These are phyloP conservation scores for Polymixis lichenea DNA, from an alignment of 2,888 invertebrate genomes.

Conservation along the genomic window DNA sequence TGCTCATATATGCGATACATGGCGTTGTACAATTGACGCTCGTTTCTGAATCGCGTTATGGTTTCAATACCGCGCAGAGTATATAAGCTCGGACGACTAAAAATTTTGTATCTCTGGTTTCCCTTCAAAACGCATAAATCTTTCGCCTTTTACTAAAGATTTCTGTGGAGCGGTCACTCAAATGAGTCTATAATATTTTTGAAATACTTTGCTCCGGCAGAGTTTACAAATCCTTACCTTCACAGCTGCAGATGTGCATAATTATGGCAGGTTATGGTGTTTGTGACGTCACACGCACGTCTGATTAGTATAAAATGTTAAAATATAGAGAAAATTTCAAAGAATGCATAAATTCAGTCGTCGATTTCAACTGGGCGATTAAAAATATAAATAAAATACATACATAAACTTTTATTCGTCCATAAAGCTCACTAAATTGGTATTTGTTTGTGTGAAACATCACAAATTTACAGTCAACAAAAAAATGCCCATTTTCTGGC, in stretches of 20 bases:
- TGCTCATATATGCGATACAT: constrained; percentile 49
- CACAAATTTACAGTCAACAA: too few relatives aligned
- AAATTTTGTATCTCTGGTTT: constrained; percentile 88
- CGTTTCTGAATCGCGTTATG: constrained; percentile 44
- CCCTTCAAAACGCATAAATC: constrained; percentile 93
- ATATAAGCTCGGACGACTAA: background rate
- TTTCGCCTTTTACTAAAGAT: constrained; percentile 95
- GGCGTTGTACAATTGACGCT: constrained; percentile 29
- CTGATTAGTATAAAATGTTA: background rate
- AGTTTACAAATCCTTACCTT: constrained; percentile 4
- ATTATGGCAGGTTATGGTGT: too few relatives aligned
- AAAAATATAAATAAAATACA: background rate
- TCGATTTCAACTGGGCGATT: background rate
- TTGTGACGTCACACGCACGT: background rate
- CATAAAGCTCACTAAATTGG: too few relatives aligned
- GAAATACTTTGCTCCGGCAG: constrained; percentile 39
- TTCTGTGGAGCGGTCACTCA: constrained; percentile 94
- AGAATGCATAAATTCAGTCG: background rate
- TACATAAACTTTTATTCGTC: too few relatives aligned
- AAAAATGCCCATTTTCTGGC: too few relatives aligned
- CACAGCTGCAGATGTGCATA: background rate
- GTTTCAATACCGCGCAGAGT: constrained; percentile 31
- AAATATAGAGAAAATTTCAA: background rate
- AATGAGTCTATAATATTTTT: constrained; percentile 91
- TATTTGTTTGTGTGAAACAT: too few relatives aligned